Evolutionary conservation across 2,888 invertebrate genomes (phyloP), one percentile per base, ranked within the genome.

Genomic region (Parnassius orleans): DNA sequence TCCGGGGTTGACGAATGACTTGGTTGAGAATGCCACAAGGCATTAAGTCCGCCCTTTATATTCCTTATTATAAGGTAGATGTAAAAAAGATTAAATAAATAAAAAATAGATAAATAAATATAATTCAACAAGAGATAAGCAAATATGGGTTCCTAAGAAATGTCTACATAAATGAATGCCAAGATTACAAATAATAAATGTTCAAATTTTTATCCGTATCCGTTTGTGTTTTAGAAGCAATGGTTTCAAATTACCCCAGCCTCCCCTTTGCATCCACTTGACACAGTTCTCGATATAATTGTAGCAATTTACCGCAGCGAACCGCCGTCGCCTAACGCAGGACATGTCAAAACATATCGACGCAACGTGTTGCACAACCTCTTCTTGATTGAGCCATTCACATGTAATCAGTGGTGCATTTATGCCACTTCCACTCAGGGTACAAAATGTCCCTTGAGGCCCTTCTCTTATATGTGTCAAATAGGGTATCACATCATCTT

Each of bases 321-420:
- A 51, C 61, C 70, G 73, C 75, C 72, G 73, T 73, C 67, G 75
- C 69, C 66, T 65, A 69, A 74, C 67, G 73, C 77, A 75, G 79
- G 78, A 83, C 87, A 87, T 80, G 87, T 89, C 88, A 83, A 85
- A 87, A 89, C 86, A 88, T 81, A 88, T 88, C 84, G 82, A 79
- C 82, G 80, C 81, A 77, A 71, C 66, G 75, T n/a, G 24, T 87
- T 87, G 81, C 81, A 78, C 82, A 86, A 87, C 79, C 69, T 73
- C 72, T 75, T 70, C 75, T 68, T 80, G 84, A 89, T 90, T 87
- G 84, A 88, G 84, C 83, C 82, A 82, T 90, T 84, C 83, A 80
- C 73, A 78, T 78, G 76, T 82, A 84, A 87, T 85, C 84, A 82
- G 78, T 69, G 67, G 65, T 65, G 60, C 65, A 69, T 75, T 76